These are phyloP conservation scores for Adoxophyes honmai DNA, from an alignment of 1,140 invertebrate genomes.

Conservation along the genomic window DNA sequence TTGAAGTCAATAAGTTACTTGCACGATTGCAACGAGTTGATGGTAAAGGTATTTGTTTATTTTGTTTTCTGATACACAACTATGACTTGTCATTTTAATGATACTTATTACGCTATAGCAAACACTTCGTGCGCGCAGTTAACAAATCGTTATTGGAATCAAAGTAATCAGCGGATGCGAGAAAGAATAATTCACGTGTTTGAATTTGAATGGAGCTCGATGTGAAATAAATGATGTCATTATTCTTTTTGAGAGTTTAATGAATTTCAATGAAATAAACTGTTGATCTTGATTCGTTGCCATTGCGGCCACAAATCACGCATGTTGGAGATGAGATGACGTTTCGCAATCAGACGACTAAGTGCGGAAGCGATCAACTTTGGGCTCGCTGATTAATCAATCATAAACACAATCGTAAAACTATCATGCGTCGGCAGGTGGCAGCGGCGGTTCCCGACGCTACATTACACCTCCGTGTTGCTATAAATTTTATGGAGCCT, in stretches of 20 bases:
- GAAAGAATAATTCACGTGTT: background rate
- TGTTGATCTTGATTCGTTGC: background rate
- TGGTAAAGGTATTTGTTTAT: constrained; percentile 6
- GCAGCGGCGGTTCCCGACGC: constrained; percentile 22
- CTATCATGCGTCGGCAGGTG: constrained; percentile 28
- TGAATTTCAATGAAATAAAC: constrained; percentile 3
- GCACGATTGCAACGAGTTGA: constrained; percentile 24
- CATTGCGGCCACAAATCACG: background rate
- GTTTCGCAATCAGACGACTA: constrained; percentile 43
- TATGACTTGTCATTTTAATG: background rate
- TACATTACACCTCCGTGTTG: constrained; percentile 38
- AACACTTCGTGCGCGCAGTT: background rate
- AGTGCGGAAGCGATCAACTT: constrained; percentile 45
- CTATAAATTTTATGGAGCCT: constrained; percentile 63
- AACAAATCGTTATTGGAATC: background rate
- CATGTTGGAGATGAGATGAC: constrained; percentile 20
- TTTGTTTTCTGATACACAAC: background rate
- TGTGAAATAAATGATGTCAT: constrained; percentile 9
- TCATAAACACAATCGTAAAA: constrained; percentile 46
- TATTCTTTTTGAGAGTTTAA: background rate
- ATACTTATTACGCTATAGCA: background rate
- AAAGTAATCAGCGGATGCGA: background rate
- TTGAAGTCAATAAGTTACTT: constrained; percentile 43
- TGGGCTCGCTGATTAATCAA: constrained; percentile 44
- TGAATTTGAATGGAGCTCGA: background rate